A percentile compares a stretch with the other conserved stretches of the same genome.
These are phyloP conservation scores for Eriocheir sinensis DNA, from an alignment of 1,140 invertebrate genomes.

Conservation along the genomic window DNA sequence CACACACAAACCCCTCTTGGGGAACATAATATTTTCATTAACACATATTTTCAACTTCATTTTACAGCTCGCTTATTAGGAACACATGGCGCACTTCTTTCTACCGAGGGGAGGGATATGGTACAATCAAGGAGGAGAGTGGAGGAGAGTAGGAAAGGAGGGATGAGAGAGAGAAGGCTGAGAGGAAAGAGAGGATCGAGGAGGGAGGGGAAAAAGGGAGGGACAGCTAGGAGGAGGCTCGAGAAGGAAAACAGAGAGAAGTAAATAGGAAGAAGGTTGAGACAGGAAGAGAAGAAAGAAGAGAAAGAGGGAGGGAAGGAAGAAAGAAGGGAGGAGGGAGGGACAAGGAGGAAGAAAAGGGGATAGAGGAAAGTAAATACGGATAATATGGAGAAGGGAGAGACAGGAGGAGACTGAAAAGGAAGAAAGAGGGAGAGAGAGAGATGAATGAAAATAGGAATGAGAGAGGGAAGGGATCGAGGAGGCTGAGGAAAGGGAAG, in stretches of 20 bases:
- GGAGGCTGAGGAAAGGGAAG: too few relatives aligned
- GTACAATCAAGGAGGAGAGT: neutral
- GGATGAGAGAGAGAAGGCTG: neutral
- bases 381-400: too few relatives aligned
- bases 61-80: too few relatives aligned
- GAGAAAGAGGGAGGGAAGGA: neutral
- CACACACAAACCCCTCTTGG: too few relatives aligned
- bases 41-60: too few relatives aligned
- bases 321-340: neutral
- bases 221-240: neutral
- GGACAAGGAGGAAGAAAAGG: neutral
- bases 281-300: neutral
- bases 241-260: neutral
- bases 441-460: too few relatives aligned
- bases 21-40: too few relatives aligned
- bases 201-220: neutral
- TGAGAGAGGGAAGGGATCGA: too few relatives aligned
- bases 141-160: neutral
- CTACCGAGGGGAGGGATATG: too few relatives aligned
- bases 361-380: neutral
- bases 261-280: neutral
- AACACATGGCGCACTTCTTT: too few relatives aligned
- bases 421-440: too few relatives aligned
- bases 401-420: neutral
- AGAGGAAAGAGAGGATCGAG: neutral